Conservation (phyloP, 2,797 vertebrate species). For the Parauchenoglanis punctatus region DNA sequence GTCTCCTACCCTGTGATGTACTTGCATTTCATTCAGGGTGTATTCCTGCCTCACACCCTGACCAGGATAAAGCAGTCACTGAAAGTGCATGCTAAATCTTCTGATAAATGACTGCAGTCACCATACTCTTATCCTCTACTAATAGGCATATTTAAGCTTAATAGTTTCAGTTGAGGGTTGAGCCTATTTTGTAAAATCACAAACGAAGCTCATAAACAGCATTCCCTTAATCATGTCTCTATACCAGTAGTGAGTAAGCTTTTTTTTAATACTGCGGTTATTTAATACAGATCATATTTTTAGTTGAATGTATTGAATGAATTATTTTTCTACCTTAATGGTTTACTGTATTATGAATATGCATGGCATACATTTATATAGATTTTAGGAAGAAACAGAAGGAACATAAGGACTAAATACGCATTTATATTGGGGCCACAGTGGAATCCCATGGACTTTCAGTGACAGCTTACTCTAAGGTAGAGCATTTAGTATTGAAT, state of each 20-base stretch:
- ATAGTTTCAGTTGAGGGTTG: neutral
- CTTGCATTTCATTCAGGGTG: neutral
- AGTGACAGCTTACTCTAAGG: slow-evolving; percentile 4
- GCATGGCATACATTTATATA: neutral
- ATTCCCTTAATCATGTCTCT: neutral
- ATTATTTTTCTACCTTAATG: neutral
- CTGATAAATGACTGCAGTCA: neutral
- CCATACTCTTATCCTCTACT: neutral
- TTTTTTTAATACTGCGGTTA: neutral
- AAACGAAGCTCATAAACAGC: neutral
- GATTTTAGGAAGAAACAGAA: neutral
- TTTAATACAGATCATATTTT: neutral
- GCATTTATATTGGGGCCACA: neutral
- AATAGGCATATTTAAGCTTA: neutral
- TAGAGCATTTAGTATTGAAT: slow-evolving; percentile 28
- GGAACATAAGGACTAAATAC: neutral
- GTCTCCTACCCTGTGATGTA: neutral
- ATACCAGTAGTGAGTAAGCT: neutral
- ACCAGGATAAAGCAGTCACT: neutral
- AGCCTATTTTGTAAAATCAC: neutral
- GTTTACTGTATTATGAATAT: neutral
- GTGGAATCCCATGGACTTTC: neutral
- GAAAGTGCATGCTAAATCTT: neutral
- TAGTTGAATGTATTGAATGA: too few relatives aligned
- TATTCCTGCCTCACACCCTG: neutral